Evolutionary conservation across 2,888 invertebrate species (phyloP).

Genomic region (Xylota sylvarum): DNA sequence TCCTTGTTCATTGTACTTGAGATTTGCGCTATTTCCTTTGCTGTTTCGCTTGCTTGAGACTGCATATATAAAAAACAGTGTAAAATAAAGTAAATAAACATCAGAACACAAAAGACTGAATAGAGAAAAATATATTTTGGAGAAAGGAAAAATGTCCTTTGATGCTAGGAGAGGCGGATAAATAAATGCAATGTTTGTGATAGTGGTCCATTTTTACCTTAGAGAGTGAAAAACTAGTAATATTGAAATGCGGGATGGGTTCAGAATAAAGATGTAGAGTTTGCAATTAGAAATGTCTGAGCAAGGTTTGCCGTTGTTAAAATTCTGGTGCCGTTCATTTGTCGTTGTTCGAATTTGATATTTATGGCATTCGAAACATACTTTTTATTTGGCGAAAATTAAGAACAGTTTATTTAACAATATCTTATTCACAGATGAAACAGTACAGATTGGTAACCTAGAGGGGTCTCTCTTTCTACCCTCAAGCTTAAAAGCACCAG

Average conservation of each 20-base stretch:
- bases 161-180: neutral
- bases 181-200: constrained; percentile 18
- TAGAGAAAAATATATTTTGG: constrained; percentile 8
- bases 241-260: neutral
- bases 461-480: too few species aligned
- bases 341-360: neutral
- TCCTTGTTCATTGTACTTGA: constrained; percentile 47
- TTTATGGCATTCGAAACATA: neutral
- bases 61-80: constrained; percentile 14
- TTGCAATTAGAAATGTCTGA: neutral
- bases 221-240: neutral
- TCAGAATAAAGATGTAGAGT: neutral
- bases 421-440: too few species aligned
- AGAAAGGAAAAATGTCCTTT: constrained; percentile 20
- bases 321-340: neutral
- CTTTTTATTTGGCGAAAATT: too few species aligned
- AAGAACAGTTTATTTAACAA: too few species aligned
- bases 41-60: constrained; percentile 12
- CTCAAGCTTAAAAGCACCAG: too few species aligned
- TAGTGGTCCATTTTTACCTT: neutral
- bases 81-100: constrained; percentile 15
- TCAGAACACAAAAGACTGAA: neutral
- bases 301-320: neutral
- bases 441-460: too few species aligned
- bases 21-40: constrained; percentile 42